Conservation (phyloP, 2,888 invertebrate genomes). For the Arctia plantaginis region DNA sequence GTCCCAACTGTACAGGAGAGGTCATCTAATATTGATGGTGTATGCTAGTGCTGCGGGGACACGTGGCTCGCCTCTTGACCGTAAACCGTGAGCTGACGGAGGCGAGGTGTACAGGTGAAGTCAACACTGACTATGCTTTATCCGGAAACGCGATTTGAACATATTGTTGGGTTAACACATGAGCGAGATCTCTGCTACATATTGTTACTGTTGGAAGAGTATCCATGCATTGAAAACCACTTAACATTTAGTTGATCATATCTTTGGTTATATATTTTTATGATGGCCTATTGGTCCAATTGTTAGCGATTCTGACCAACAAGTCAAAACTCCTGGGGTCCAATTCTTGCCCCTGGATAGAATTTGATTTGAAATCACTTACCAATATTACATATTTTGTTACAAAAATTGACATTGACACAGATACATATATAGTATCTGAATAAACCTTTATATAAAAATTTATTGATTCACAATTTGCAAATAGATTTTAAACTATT, state of each 20-base stretch:
- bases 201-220: neutral
- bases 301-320: no score
- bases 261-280: neutral
- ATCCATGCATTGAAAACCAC: neutral
- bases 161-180: neutral
- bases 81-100: slow-evolving; percentile 27
- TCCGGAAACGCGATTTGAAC: neutral
- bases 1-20: slow-evolving; percentile 42
- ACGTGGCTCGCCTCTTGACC: slow-evolving; percentile 50
- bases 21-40: slow-evolving; percentile 73
- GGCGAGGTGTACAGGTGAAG: neutral
- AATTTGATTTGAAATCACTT: no score
- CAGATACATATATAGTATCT: no score
- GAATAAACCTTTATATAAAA: no score
- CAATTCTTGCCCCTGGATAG: no score
- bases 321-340: no score
- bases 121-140: neutral
- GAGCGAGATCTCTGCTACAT: neutral
- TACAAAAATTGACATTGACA: no score
- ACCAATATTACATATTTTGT: no score
- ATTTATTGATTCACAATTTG: no score
- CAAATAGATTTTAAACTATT: no score
- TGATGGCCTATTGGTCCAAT: no score
- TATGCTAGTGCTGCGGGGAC: slow-evolving; percentile 53
- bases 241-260: neutral